These are phyloP conservation scores for Chaenodraco wilsoni DNA, from an alignment of 2,797 vertebrate species.

Conservation along the genomic window DNA sequence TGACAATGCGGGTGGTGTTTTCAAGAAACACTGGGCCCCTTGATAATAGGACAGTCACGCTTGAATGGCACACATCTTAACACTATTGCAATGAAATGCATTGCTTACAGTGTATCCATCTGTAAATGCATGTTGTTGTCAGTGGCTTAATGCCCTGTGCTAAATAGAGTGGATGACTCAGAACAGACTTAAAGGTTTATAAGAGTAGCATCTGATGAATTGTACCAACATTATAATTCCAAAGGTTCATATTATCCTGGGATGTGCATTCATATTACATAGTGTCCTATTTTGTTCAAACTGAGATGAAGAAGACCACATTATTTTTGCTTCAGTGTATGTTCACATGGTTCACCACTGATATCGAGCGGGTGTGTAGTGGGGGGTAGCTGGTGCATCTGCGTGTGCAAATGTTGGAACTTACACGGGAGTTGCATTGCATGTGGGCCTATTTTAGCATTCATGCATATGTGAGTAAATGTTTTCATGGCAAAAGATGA, in stretches of 20 bases:
- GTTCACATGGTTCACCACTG: conserved; percentile 30
- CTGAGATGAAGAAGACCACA: conserved; percentile 9
- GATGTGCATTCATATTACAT: conserved; percentile 6
- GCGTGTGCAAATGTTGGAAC: conserved; percentile 26
- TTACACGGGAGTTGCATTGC: conserved; percentile 47
- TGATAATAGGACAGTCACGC: conserved; percentile 19
- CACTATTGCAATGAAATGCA: conserved; percentile 27
- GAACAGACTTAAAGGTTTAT: neutral
- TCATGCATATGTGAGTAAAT: conserved; percentile 65
- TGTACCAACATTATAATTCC: neutral
- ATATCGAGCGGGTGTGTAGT: conserved; percentile 19
- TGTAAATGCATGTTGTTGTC: neutral
- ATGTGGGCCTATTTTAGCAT: conserved; percentile 51
- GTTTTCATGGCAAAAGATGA: conserved; percentile 58
- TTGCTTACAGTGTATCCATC: neutral
- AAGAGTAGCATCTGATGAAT: neutral
- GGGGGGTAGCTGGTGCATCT: conserved; percentile 30
- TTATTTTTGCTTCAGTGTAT: conserved; percentile 43
- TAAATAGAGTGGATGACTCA: neutral
- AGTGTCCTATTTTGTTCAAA: conserved; percentile 31
- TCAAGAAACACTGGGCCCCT: conserved; percentile 18
- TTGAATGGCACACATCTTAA: conserved; percentile 31
- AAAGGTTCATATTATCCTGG: neutral
- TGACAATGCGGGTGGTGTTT: neutral
- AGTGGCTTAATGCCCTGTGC: neutral